Evolutionary conservation across 2,797 vertebrate genomes (phyloP).

Genomic region (Bradypus variegatus): DNA sequence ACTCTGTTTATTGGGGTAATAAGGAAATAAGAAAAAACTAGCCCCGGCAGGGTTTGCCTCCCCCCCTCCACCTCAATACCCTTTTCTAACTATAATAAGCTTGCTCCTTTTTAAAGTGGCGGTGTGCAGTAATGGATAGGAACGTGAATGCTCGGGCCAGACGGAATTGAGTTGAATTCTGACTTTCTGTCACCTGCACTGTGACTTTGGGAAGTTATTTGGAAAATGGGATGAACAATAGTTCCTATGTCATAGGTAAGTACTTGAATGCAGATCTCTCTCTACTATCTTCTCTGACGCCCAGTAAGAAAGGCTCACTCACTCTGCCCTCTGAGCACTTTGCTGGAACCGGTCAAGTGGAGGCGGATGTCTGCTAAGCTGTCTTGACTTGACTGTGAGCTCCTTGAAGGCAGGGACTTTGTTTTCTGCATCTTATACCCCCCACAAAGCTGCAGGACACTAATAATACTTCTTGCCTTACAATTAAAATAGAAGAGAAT

Average conservation of each 20-base stretch:
- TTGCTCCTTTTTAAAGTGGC: fast-evolving
- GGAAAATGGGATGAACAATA: fast-evolving
- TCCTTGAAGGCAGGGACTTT: background rate
- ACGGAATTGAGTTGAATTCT: fast-evolving
- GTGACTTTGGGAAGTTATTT: too few relatives aligned
- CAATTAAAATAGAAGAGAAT: fast-evolving
- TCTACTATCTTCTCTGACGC: background rate
- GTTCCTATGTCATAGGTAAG: background rate
- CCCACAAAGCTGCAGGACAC: fast-evolving
- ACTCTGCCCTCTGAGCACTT: fast-evolving
- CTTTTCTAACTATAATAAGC: fast-evolving
- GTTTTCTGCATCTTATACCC: fast-evolving
- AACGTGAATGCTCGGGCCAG: fast-evolving
- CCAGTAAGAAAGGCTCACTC: background rate
- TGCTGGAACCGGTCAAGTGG: fast-evolving
- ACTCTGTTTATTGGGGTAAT: fast-evolving
- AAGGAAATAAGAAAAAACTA: fast-evolving
- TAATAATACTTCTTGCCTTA: fast-evolving
- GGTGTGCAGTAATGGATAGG: fast-evolving
- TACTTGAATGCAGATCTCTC: fast-evolving
- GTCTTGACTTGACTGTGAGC: background rate
- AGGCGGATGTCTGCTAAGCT: fast-evolving
- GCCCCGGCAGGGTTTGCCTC: fast-evolving
- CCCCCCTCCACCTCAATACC: background rate
- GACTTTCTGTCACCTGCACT: too few relatives aligned